A percentile compares a stretch with the other conserved stretches of the same genome.
These are phyloP conservation scores for Piezodorus guildinii DNA, from an alignment of 1,140 invertebrate genomes.

Conservation along the genomic window DNA sequence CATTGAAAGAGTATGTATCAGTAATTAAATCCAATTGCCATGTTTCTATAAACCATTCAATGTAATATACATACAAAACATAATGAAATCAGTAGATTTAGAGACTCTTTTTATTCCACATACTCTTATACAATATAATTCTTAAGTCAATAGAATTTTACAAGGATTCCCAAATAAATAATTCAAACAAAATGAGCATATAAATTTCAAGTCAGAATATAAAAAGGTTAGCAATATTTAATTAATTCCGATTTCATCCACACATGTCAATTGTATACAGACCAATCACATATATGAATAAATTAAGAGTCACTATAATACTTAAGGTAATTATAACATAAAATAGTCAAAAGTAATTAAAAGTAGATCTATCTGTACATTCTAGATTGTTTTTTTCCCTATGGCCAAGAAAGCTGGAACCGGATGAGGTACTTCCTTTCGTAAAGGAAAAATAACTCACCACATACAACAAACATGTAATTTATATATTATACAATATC, in stretches of 20 bases:
- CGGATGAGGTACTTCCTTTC: neutral
- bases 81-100: too few species aligned
- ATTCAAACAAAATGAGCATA: too few species aligned
- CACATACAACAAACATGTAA: neutral
- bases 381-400: neutral
- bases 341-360: too few species aligned
- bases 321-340: too few species aligned
- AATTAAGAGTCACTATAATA: neutral
- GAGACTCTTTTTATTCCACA: too few species aligned
- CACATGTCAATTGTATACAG: neutral
- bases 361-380: slow-evolving; percentile 3
- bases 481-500: neutral
- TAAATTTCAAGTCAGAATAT: neutral
- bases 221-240: neutral
- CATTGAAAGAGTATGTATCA: neutral
- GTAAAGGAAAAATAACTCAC: neutral
- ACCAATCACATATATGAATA: neutral
- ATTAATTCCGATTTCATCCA: neutral
- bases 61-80: too few species aligned
- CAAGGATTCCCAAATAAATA: too few species aligned
- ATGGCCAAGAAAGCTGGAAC: slow-evolving; percentile 10
- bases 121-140: too few species aligned
- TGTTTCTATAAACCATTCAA: too few species aligned
- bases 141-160: too few species aligned
- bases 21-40: neutral